These are phyloP conservation scores for Shargacucullia verbasci DNA, from an alignment of 2,888 invertebrate species.

Conservation along the genomic window DNA sequence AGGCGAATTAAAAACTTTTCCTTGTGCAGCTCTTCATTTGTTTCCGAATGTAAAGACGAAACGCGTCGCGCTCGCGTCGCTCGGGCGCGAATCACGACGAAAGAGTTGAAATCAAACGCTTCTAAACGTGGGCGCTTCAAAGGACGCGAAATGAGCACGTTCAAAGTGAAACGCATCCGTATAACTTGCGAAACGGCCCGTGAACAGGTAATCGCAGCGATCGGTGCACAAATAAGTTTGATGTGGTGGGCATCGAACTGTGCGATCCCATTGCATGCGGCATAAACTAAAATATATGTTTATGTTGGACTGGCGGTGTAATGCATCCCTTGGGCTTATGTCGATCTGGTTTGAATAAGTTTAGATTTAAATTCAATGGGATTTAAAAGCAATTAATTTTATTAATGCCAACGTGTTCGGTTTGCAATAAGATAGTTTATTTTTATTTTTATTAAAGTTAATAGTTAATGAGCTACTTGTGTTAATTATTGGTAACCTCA, in stretches of 20 bases:
- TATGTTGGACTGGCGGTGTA: constrained; percentile 7
- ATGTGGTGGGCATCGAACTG: constrained; percentile 70
- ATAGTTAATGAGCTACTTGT: too few species aligned
- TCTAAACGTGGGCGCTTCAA: constrained; percentile 77
- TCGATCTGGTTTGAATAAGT: constrained; percentile 25
- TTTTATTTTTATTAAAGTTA: too few species aligned
- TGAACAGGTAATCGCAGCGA: constrained; percentile 78
- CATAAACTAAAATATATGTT: constrained; percentile 40
- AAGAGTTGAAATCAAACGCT: constrained; percentile 85
- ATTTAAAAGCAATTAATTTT: constrained; percentile 33
- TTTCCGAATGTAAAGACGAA: constrained; percentile 76
- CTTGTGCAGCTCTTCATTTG: constrained; percentile 79
- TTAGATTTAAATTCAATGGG: constrained; percentile 33
- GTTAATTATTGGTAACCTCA: too few species aligned
- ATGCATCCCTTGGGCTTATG: constrained; percentile 11
- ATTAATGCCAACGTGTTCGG: background rate
- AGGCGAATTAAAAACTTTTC: constrained; percentile 87
- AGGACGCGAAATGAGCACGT: constrained; percentile 82
- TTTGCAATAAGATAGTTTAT: too few species aligned
- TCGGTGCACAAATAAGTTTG: constrained; percentile 78
- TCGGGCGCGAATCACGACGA: constrained; percentile 68
- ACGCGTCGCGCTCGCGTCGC: constrained; percentile 66
- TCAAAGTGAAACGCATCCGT: constrained; percentile 79
- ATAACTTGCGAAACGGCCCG: constrained; percentile 71
- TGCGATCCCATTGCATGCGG: constrained; percentile 54